Percentiles rank a stretch among this genome's conserved stretches.
Conservation (phyloP, 2,797 vertebrate genomes). For the Heterohyrax brucei region DNA sequence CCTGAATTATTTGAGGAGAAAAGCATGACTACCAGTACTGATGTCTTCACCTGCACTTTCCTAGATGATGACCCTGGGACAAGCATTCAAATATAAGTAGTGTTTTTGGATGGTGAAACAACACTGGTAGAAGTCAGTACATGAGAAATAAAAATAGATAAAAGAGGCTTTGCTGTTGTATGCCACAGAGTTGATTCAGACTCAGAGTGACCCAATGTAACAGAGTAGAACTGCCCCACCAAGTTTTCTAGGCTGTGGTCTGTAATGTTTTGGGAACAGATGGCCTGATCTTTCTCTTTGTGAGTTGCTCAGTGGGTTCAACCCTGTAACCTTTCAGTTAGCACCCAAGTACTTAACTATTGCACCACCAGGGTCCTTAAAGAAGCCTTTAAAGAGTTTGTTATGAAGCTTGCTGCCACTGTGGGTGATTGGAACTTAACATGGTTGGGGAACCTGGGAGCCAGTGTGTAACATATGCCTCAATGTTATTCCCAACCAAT, state of each 20-base stretch:
- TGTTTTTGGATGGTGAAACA: background rate
- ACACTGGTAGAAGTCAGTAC: background rate
- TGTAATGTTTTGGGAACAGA: background rate
- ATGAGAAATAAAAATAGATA: background rate
- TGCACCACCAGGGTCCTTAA: background rate
- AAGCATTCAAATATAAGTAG: background rate
- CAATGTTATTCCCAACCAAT: background rate
- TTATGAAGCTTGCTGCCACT: background rate
- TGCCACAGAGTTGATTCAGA: background rate
- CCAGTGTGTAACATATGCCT: background rate
- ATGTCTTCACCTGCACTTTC: background rate
- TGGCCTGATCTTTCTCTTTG: background rate
- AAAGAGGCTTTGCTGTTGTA: background rate
- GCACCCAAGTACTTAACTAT: background rate
- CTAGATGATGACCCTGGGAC: background rate
- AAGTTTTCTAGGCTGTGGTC: background rate
- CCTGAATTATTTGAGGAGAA: constrained; percentile 7
- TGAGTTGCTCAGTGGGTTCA: background rate
- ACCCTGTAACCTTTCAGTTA: background rate
- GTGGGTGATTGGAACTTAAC: background rate
- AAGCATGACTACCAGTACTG: background rate
- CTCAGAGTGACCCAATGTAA: background rate
- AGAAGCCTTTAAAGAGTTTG: background rate
- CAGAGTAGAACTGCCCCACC: background rate
- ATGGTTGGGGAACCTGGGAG: background rate